Evolutionary conservation across 2,797 vertebrate species (phyloP).

Genomic region (Avahi laniger): DNA sequence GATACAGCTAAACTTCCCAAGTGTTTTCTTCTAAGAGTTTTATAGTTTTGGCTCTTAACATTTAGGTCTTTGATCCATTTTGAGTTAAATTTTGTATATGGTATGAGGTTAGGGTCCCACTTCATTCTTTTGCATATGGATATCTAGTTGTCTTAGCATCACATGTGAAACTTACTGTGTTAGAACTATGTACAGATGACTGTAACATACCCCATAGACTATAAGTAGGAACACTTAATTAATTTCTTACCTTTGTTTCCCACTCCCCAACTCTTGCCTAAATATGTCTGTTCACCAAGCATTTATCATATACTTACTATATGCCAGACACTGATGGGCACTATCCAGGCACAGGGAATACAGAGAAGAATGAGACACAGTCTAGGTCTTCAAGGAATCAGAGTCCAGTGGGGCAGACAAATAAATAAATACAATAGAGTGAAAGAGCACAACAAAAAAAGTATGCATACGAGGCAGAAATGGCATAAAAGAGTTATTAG

Average conservation of each 20-base stretch:
- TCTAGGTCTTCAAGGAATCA: slow-evolving; percentile 20
- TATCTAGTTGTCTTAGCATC: neutral
- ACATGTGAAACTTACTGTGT: neutral
- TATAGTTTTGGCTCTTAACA: neutral
- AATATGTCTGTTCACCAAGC: neutral
- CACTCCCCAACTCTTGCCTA: neutral
- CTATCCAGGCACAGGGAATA: neutral
- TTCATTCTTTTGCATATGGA: neutral
- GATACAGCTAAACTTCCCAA: neutral
- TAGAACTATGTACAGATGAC: neutral
- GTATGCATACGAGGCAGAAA: neutral
- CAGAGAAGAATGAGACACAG: neutral
- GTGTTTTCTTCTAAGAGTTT: neutral
- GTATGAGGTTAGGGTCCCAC: neutral
- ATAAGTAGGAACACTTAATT: neutral
- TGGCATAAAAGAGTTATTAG: neutral
- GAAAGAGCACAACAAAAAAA: neutral
- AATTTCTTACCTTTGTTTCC: slow-evolving; percentile 4
- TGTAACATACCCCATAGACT: neutral
- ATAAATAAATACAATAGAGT: neutral
- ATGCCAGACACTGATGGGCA: neutral
- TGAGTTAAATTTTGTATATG: neutral
- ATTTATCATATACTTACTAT: neutral
- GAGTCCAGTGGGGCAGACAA: slow-evolving; percentile 12
- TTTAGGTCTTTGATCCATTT: neutral